These are phyloP conservation scores for Halichondria panicea DNA, from an alignment of 37 sponge, comb jelly and placozoan species.

Conservation along the genomic window DNA sequence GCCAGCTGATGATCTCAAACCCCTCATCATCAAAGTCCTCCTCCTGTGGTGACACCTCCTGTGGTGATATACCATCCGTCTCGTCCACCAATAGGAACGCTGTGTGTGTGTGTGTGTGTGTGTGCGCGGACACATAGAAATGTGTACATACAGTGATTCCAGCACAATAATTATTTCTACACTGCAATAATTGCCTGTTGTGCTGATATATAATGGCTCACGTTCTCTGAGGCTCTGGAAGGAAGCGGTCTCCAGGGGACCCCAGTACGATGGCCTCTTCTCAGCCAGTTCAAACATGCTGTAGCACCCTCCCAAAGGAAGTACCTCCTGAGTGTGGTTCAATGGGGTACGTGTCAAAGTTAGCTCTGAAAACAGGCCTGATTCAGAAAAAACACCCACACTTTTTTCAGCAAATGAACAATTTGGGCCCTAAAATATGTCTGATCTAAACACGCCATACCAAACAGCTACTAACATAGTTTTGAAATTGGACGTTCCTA, in stretches of 20 bases:
- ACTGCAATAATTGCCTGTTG: neutral
- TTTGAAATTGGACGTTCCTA: no score
- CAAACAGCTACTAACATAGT: no score
- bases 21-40: constrained; percentile 37
- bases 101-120: neutral
- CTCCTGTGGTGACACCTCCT: no score
- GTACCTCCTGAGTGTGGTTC: constrained; percentile 20
- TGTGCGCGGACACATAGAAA: neutral
- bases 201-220: constrained; percentile 12
- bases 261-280: constrained; percentile 48
- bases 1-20: constrained; percentile 52
- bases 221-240: constrained; percentile 25
- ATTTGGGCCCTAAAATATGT: no score
- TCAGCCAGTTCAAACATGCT: constrained; percentile 73
- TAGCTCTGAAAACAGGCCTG: no score
- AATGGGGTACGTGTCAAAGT: neutral
- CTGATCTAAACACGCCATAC: no score
- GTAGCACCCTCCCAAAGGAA: constrained; percentile 5
- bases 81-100: constrained; percentile 56
- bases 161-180: neutral
- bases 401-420: no score
- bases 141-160: neutral
- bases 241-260: constrained; percentile 8
- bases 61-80: no score
- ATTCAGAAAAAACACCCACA: no score